These are phyloP conservation scores for Microplitis deprimator DNA, from an alignment of 2,888 invertebrate species.

Conservation along the genomic window DNA sequence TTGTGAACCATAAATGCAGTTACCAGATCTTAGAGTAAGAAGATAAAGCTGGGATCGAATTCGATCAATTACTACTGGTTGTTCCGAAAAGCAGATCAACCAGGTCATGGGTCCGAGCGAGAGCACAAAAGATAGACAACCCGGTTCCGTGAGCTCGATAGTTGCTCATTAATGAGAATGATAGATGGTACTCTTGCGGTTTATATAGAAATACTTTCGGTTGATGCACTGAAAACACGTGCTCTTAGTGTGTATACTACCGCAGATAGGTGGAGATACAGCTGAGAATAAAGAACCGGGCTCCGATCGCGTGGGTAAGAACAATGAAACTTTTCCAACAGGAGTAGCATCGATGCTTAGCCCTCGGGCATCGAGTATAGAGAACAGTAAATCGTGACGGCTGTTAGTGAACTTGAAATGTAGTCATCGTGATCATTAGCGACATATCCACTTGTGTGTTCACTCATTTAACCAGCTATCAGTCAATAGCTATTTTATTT, in stretches of 20 bases:
- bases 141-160: conserved; percentile 28
- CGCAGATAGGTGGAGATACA: not conserved
- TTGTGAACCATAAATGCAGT: too few relatives aligned
- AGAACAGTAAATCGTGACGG: conserved; percentile 29
- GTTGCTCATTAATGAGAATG: conserved; percentile 41
- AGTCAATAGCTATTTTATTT: not conserved
- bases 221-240: conserved; percentile 32
- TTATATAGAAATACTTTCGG: not conserved
- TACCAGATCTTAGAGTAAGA: not conserved
- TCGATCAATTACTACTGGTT: not conserved
- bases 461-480: not conserved
- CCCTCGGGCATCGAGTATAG: conserved; percentile 17
- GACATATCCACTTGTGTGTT: conserved; percentile 27
- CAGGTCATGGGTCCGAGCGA: conserved; percentile 9
- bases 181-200: conserved; percentile 32
- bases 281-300: conserved; percentile 6
- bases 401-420: conserved; percentile 34
- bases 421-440: conserved; percentile 55
- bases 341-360: not conserved
- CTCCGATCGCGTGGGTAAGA: conserved; percentile 39
- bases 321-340: conserved; percentile 35
- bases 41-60: conserved; percentile 3
- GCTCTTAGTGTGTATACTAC: conserved; percentile 23
- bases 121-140: not conserved
- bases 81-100: not conserved